These are phyloP conservation scores for Caenorhabditis wallacei DNA, from an alignment of 2,888 invertebrate genomes.

Conservation along the genomic window DNA sequence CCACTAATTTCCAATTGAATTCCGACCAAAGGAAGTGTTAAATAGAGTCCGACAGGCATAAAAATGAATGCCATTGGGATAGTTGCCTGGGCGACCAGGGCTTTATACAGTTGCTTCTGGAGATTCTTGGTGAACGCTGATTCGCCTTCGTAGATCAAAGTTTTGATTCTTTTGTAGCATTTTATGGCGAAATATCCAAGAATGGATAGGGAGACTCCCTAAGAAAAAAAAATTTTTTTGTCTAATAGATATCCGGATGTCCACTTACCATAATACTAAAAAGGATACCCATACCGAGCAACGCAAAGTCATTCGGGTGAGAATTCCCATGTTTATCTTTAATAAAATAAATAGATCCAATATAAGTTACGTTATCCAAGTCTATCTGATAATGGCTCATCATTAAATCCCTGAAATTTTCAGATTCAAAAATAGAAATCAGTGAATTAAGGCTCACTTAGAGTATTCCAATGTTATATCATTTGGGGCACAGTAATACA, in stretches of 20 bases:
- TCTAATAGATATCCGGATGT: no score
- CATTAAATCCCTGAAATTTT: conserved; percentile 33
- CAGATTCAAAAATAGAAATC: no score
- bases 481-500: conserved; percentile 41
- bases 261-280: conserved; percentile 48
- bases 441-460: no score
- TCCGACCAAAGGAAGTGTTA: conserved; percentile 39
- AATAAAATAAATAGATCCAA: conserved; percentile 46
- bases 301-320: conserved; percentile 2
- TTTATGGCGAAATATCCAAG: conserved; percentile 34
- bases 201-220: conserved; percentile 50
- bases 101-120: conserved; percentile 46
- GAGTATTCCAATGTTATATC: conserved; percentile 33
- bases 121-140: conserved; percentile 43
- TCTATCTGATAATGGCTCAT: conserved; percentile 25
- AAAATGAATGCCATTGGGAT: conserved; percentile 52
- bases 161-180: conserved; percentile 41
- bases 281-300: conserved; percentile 42
- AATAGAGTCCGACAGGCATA: conserved; percentile 39
- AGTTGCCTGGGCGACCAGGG: conserved; percentile 42
- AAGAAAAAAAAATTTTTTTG: conserved; percentile 3
- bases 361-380: conserved; percentile 27
- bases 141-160: conserved; percentile 48
- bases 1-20: conserved; percentile 27
- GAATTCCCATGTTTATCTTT: conserved; percentile 1